Evolutionary conservation across 2,797 vertebrate species (phyloP).

Genomic region (Intellagama lesueurii): DNA sequence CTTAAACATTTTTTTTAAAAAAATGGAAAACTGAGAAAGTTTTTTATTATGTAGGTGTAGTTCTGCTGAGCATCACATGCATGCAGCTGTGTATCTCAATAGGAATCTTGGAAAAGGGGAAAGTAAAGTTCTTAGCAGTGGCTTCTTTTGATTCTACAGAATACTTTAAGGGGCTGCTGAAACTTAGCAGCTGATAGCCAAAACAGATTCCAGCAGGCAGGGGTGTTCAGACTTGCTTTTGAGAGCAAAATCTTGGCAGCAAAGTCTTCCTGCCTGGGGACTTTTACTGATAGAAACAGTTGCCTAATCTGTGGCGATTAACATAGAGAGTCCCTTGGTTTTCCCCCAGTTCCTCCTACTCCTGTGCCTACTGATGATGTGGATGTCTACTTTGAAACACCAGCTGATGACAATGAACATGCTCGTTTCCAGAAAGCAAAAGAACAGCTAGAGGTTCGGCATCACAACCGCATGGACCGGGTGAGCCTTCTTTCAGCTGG

Average conservation of each 20-base stretch:
- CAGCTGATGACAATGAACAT: slow-evolving; percentile 95
- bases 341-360: slow-evolving; percentile 81
- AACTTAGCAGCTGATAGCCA: slow-evolving; percentile 19
- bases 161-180: slow-evolving; percentile 28
- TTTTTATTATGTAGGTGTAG: not conserved
- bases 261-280: slow-evolving; percentile 17
- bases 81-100: slow-evolving; percentile 35
- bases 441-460: slow-evolving; percentile 95
- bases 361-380: slow-evolving; percentile 93
- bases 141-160: not conserved
- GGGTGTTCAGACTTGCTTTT: not conserved
- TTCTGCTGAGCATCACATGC: slow-evolving; percentile 25
- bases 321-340: not conserved
- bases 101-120: slow-evolving; percentile 24
- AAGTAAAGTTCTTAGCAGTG: slow-evolving; percentile 12
- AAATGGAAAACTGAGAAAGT: too few relatives aligned
- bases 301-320: not conserved
- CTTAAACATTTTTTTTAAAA: too few relatives aligned
- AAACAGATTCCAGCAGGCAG: slow-evolving; percentile 27
- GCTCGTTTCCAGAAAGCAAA: slow-evolving; percentile 98
- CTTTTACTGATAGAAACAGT: not conserved
- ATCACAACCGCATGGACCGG: slow-evolving; percentile 96
- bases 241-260: slow-evolving; percentile 14
- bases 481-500: slow-evolving; percentile 73
- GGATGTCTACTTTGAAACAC: slow-evolving; percentile 98